Evolutionary conservation across 2,113 vertebrate species (phyloP), one percentile per base, ranked within the genome.

Genomic region (Hepsetus odoe): DNA sequence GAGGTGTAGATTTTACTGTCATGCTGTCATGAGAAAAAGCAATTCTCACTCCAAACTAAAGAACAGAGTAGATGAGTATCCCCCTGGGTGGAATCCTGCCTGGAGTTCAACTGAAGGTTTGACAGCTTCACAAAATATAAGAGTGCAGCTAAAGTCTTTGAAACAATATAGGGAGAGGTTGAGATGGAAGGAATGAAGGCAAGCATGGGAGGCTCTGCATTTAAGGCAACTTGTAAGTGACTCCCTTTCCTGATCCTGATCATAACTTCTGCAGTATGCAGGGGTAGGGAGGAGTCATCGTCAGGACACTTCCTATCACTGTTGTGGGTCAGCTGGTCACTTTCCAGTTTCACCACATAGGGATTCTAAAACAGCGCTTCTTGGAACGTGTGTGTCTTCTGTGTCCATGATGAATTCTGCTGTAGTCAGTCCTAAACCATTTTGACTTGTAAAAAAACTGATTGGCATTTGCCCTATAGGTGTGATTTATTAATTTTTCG

Each of bases 151-250:
- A 80, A 76, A 79, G 32, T 58, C 42, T 56, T 30, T 35, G 61
- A 74, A 53, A 59, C 74, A 77, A 74, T 68, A 64, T 26, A 79
- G 4, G 22, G 59, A 32, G 55, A 81, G 58, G 33, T 13, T 79
- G 65, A 71, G 46, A 53, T 66, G 56, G 76, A 82, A 77, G 16
- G 77, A 65, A 59, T 67, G 74, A 80, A 75, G 18, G 44, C 61
- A 69, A 55, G 72, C n/a, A 65, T 75, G 79, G 73, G 80, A 80
- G 74, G 32, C 72, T 81, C 40, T 30, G 56, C n/a, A 79, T 67
- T 64, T 40, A 76, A 35, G 33, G 49, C 30, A 14, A 28, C 70
- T 80, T 44, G 51, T 18, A 74, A 18, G 65, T 77, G 73, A 83
- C 73, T 74, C 70, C 49, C 51, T 56, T 24, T 70, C 70, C 53